Base-by-base conservation (phyloP, 2,888 invertebrate species). In the Camponotus fellah region DNA sequence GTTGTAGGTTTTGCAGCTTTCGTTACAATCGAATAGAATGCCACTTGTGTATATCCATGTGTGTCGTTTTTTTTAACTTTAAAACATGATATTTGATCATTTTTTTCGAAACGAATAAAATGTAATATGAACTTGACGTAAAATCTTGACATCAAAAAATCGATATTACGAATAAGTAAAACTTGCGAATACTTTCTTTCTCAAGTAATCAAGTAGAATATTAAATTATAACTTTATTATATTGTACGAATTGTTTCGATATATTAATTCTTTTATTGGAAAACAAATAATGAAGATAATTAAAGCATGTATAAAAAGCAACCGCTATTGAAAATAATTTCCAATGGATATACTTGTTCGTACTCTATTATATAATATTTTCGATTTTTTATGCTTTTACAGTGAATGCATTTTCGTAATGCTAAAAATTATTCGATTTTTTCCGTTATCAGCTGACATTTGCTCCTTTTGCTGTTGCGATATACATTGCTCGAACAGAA, bases 221-320 rank as follows among this genome's bases (percentile, higher is more conserved):
- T 34, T 53, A 69, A 53, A 34, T 53, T 1, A 14, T 0, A 69
- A 2, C 34, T 21, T 71, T 34, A 2, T 17, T n/a, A 26, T 32
- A 17, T 53, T 49, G 32, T 46, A 17, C 8, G n/a, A 49, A 58
- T 72, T 9, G 10, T 37, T 72, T 26, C 26, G 10, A 9, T 2
- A 21, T 14, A n/a, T 21, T 72, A 74, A 72, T 32, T 37, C 12
- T 40, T 60, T 43, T 6, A 58, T 74, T n/a, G 26, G 3, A 74
- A 74, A 60, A 26, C 40, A 43, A 9, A 6, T 32, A 43, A 58
- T 3, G 17, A 53, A 0, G 37, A 58, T 40, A 2, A 26, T 56
- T 56, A 14, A 26, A 58, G 58, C 2, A 26, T 2, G 26, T 26
- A 26, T 6, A 17, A 72, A 72, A 10, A 58, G 21, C 43, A 17